These are phyloP conservation scores for Camponotus floridanus DNA, from an alignment of 1,140 invertebrate species.

Conservation along the genomic window DNA sequence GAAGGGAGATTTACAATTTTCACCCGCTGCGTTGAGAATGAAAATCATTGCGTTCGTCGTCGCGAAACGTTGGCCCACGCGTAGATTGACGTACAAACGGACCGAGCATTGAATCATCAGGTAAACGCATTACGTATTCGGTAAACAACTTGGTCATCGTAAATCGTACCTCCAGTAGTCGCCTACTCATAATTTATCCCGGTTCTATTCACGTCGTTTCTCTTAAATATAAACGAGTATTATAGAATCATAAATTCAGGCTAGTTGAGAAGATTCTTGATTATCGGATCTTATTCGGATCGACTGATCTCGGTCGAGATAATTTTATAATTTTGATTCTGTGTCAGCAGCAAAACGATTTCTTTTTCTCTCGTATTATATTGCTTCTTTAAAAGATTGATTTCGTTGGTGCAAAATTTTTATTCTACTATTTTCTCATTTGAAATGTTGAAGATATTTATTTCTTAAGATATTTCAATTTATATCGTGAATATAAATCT, in stretches of 20 bases:
- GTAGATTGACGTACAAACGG: slow-evolving; percentile 63
- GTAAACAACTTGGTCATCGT: slow-evolving; percentile 71
- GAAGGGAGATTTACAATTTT: slow-evolving; percentile 62
- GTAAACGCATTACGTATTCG: slow-evolving; percentile 69
- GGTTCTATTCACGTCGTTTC: slow-evolving; percentile 39
- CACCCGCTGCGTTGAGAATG: slow-evolving; percentile 7
- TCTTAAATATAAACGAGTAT: slow-evolving; percentile 61
- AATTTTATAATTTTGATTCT: slow-evolving; percentile 33
- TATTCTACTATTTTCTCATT: background rate
- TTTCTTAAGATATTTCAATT: background rate
- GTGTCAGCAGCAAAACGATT: background rate
- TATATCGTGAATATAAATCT: background rate
- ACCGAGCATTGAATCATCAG: slow-evolving; percentile 62
- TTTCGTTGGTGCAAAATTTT: background rate
- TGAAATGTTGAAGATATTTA: background rate
- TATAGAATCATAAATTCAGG: slow-evolving; percentile 51
- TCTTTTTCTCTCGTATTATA: slow-evolving; percentile 15
- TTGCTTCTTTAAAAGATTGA: background rate
- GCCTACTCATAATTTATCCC: slow-evolving; percentile 69
- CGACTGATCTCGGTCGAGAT: background rate
- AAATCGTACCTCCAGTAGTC: slow-evolving; percentile 68
- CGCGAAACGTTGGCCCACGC: background rate
- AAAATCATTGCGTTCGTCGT: slow-evolving; percentile 52
- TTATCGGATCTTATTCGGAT: slow-evolving; percentile 21
- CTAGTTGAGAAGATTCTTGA: slow-evolving; percentile 38